These are phyloP conservation scores for Cremastinae sp. DNA, from an alignment of 2,888 invertebrate genomes.

Conservation along the genomic window DNA sequence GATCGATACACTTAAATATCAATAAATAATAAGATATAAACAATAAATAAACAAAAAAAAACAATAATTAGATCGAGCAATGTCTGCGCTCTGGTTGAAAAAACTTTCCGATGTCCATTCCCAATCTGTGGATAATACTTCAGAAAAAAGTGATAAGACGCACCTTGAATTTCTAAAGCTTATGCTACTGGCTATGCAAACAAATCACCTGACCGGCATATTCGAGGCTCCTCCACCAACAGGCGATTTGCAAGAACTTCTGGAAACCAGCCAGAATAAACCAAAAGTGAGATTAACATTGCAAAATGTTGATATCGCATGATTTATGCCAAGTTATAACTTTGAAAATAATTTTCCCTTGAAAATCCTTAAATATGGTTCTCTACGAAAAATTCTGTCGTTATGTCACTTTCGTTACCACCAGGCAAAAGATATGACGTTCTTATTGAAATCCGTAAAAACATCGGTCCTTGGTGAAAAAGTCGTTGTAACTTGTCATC, in stretches of 20 bases:
- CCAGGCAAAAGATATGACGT: slow-evolving; percentile 62
- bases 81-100: slow-evolving; percentile 80
- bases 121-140: slow-evolving; percentile 2
- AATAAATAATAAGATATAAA: neutral
- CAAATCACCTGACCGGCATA: slow-evolving; percentile 77
- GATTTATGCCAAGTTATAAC: no score
- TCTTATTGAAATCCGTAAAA: slow-evolving; percentile 51
- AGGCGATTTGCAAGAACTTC: slow-evolving; percentile 60
- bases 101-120: slow-evolving; percentile 71
- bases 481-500: slow-evolving; percentile 23
- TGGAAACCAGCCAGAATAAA: slow-evolving; percentile 67
- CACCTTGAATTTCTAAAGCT: slow-evolving; percentile 79
- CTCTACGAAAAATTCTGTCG: no score
- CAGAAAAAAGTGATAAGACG: slow-evolving; percentile 71
- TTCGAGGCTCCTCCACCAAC: slow-evolving; percentile 78
- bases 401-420: neutral
- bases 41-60: neutral
- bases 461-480: neutral
- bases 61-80: slow-evolving; percentile 74
- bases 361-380: no score
- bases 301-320: no score
- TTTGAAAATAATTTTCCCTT: no score
- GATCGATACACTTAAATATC: neutral
- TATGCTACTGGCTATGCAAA: slow-evolving; percentile 79
- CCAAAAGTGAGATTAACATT: neutral